A percentile compares a stretch with the other conserved stretches of the same genome.
Evolutionary conservation across 2,888 invertebrate genomes (phyloP).

Genomic region (Drosophila sordidula): DNA sequence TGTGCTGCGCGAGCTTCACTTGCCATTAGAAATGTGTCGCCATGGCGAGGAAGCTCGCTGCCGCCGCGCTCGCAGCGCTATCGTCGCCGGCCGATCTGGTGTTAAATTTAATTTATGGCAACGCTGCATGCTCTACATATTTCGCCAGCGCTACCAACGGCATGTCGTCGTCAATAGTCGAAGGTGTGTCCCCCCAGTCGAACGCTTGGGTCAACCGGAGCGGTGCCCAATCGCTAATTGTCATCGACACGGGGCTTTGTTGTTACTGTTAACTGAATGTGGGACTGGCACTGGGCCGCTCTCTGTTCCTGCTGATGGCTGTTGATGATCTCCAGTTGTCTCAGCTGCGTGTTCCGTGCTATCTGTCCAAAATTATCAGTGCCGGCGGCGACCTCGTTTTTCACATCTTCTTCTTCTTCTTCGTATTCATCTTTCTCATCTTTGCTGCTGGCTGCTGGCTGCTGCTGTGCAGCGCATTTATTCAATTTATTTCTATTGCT

Average conservation of each 20-base stretch:
- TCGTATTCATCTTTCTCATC: constrained; percentile 31
- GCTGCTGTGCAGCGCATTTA: constrained; percentile 68
- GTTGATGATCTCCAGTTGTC: constrained; percentile 63
- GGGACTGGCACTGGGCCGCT: constrained; percentile 56
- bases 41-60: constrained; percentile 24
- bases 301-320: constrained; percentile 33
- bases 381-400: constrained; percentile 65
- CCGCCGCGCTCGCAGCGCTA: constrained; percentile 30
- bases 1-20: constrained; percentile 61
- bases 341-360: constrained; percentile 55
- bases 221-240: constrained; percentile 74
- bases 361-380: constrained; percentile 77
- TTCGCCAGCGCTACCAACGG: constrained; percentile 45
- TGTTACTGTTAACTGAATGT: constrained; percentile 59
- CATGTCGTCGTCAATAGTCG: constrained; percentile 31
- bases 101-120: constrained; percentile 82
- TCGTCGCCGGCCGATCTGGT: constrained; percentile 73
- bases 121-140: constrained; percentile 80
- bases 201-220: constrained; percentile 49
- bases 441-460: constrained; percentile 29
- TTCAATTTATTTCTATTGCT: constrained; percentile 80
- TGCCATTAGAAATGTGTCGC: constrained; percentile 75
- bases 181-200: constrained; percentile 46
- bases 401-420: constrained; percentile 28
- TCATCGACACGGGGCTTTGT: constrained; percentile 77